A percentile compares a stretch with the other conserved stretches of the same genome.
Evolutionary conservation across 2,797 vertebrate genomes (phyloP).

Genomic region (Nannoperca australis): DNA sequence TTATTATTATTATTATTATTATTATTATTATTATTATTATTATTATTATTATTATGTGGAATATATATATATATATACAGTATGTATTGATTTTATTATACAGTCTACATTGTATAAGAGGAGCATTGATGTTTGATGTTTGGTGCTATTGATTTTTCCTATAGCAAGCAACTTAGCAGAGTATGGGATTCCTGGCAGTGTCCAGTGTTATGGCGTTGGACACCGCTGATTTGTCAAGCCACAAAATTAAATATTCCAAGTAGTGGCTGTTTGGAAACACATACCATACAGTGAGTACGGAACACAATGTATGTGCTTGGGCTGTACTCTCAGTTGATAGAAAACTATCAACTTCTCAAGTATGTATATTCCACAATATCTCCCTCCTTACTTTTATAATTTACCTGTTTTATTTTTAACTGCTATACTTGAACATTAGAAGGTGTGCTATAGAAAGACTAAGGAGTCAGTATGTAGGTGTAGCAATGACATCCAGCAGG

Average conservation of each 20-base stretch:
- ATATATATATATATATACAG: constrained; percentile 19
- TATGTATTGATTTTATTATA: constrained; percentile 44
- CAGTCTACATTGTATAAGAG: constrained; percentile 29
- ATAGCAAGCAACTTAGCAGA: constrained; percentile 25
- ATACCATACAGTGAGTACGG: not conserved
- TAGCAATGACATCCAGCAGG: constrained; percentile 14
- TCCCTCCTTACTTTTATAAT: constrained; percentile 20
- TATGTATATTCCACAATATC: constrained; percentile 29
- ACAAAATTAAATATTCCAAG: constrained; percentile 44
- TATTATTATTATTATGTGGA: constrained; percentile 32
- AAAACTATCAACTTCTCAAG: constrained; percentile 26
- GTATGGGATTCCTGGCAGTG: constrained; percentile 11
- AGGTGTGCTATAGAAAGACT: constrained; percentile 25
- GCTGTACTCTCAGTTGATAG: constrained; percentile 2
- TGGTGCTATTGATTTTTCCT: constrained; percentile 61
- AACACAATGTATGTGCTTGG: constrained; percentile 10
- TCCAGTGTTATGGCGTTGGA: constrained; percentile 33
- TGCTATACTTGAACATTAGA: constrained; percentile 67
- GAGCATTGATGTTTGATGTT: constrained; percentile 41
- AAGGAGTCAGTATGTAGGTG: constrained; percentile 4
- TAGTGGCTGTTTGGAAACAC: constrained; percentile 38
- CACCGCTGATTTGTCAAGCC: constrained; percentile 10
- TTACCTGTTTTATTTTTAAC: constrained; percentile 29
- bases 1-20: constrained; percentile 9
- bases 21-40: constrained; percentile 17